Conservation (phyloP, 2,797 vertebrate species). For the Catharus ustulatus region DNA sequence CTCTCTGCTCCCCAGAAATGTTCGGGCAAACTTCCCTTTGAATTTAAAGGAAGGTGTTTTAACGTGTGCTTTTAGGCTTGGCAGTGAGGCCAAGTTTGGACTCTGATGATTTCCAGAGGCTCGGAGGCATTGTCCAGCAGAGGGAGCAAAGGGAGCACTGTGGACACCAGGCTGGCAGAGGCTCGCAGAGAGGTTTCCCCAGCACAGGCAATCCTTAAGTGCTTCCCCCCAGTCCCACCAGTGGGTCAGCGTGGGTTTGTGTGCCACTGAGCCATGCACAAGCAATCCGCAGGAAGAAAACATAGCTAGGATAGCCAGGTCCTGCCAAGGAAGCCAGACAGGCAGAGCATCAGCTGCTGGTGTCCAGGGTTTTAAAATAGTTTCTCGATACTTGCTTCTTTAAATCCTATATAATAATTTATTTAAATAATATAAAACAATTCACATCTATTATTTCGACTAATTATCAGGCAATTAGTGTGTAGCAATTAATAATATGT, state of each 20-base stretch:
- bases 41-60: neutral
- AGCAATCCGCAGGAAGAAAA: neutral
- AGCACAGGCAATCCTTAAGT: rapidly evolving
- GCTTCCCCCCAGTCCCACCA: neutral
- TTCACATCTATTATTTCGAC: neutral
- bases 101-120: rapidly evolving
- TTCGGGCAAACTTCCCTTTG: neutral
- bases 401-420: neutral
- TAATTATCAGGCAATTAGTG: neutral
- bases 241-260: neutral
- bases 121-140: neutral
- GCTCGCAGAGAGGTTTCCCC: neutral
- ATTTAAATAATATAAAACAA: neutral
- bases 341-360: neutral
- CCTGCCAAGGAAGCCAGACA: neutral
- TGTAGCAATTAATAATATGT: neutral
- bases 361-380: neutral
- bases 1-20: neutral
- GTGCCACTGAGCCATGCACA: neutral
- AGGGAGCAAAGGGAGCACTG: slow-evolving; percentile 4
- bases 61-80: neutral
- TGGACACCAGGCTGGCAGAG: neutral
- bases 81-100: neutral
- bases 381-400: neutral
- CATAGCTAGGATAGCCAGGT: too few relatives aligned